These are phyloP conservation scores for Eugnorisma glareosa DNA, from an alignment of 2,888 invertebrate species.

Conservation along the genomic window DNA sequence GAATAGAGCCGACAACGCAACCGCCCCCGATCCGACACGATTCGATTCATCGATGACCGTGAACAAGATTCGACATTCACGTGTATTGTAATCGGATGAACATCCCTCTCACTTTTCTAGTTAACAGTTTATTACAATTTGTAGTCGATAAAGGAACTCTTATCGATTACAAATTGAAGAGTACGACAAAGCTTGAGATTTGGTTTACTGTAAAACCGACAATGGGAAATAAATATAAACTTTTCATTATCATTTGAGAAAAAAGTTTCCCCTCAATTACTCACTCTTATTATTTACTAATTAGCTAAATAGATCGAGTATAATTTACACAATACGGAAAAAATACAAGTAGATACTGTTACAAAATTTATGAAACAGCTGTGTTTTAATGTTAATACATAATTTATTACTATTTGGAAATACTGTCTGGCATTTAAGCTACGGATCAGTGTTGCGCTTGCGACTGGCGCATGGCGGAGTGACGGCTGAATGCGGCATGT, in stretches of 20 bases:
- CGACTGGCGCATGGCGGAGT: not conserved
- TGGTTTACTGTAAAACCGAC: not conserved
- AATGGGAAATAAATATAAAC: not conserved
- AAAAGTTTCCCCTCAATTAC: not conserved
- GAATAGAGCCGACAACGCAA: constrained; percentile 58
- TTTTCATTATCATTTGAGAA: not conserved
- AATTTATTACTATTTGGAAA: constrained; percentile 58
- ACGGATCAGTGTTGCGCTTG: constrained; percentile 24
- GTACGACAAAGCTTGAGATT: not conserved
- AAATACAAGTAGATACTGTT: constrained; percentile 27
- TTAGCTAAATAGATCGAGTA: constrained; percentile 1
- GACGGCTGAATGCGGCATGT: constrained; percentile 17
- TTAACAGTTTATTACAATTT: constrained; percentile 39
- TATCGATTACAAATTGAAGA: not conserved
- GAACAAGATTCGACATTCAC: constrained; percentile 76
- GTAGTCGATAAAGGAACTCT: not conserved
- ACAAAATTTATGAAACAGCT: constrained; percentile 41
- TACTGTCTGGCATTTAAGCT: constrained; percentile 45
- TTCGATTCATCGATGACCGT: constrained; percentile 70
- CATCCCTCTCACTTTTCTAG: constrained; percentile 75
- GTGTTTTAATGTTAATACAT: constrained; percentile 45
- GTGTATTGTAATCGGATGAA: constrained; percentile 66
- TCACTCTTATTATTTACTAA: not conserved
- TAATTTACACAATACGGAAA: constrained; percentile 30
- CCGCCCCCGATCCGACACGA: constrained; percentile 68